Evolutionary conservation across 2,888 invertebrate species (phyloP).

Genomic region (Gasteruption jaculator): DNA sequence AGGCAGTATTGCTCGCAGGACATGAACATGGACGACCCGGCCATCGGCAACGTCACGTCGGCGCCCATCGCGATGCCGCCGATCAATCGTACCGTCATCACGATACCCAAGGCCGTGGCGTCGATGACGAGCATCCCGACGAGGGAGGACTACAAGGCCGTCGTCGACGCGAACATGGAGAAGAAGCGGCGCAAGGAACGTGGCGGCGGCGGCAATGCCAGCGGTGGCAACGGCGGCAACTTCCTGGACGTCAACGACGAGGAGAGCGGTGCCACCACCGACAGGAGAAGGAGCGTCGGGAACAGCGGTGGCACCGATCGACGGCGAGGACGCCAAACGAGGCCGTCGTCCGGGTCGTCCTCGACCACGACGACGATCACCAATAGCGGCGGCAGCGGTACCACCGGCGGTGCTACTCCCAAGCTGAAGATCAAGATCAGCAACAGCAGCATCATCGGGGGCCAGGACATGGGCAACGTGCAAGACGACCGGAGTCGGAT

Average conservation of each 20-base stretch:
- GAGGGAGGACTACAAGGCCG: slow-evolving; percentile 74
- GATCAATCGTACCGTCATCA: slow-evolving; percentile 67
- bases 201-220: slow-evolving; percentile 21
- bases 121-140: slow-evolving; percentile 86
- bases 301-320: slow-evolving; percentile 43
- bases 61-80: slow-evolving; percentile 60
- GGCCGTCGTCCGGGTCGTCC: slow-evolving; percentile 39
- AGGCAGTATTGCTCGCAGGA: slow-evolving; percentile 78
- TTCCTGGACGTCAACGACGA: slow-evolving; percentile 34
- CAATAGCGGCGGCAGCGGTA: no score
- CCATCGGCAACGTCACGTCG: slow-evolving; percentile 55
- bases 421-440: slow-evolving; percentile 73
- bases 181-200: slow-evolving; percentile 65
- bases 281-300: slow-evolving; percentile 42
- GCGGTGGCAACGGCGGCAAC: slow-evolving; percentile 9
- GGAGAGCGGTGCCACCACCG: slow-evolving; percentile 41
- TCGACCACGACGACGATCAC: slow-evolving; percentile 52
- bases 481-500: slow-evolving; percentile 43
- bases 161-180: slow-evolving; percentile 62
- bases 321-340: slow-evolving; percentile 42
- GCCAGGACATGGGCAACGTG: slow-evolving; percentile 54
- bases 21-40: slow-evolving; percentile 78
- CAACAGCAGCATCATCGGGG: slow-evolving; percentile 54
- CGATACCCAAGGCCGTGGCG: slow-evolving; percentile 84
- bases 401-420: slow-evolving; percentile 53